Evolutionary conservation across 2,888 invertebrate species (phyloP), one percentile per base, ranked within the genome.

Genomic region (Andrena fulva): DNA sequence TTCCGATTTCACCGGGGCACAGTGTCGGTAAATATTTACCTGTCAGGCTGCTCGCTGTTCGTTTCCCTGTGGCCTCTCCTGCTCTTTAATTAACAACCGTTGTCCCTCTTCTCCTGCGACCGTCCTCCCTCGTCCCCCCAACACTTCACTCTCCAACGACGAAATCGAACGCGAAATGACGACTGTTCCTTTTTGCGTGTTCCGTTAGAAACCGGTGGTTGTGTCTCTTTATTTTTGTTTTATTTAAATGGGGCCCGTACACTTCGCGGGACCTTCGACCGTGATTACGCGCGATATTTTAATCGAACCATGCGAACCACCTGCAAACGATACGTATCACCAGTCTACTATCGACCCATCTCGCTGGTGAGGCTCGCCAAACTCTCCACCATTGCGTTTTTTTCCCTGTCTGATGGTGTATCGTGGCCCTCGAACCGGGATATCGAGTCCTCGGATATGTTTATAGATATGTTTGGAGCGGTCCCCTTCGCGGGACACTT

Each of bases 21-120:
- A 84, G 64, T 52, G 62, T 71, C 72, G 81, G 86, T 85, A 92
- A 92, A 92, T 92, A 92, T 93, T 92, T 93, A 93, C 93, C 92
- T 93, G 91, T 91, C 90, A 87, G 74, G 76, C 50, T n/a, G 54
- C 67, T 80, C 62, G 71, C 63, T 80, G 74, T 48, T 73, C 76
- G 54, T 70, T 77, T 67, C 70, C 54, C 70, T 62, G 69, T n/a
- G 84, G 54, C 20, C 75, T 56, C 74, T 74, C 63, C 79, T 59
- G 68, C 76, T 64, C 90, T 90, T 88, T 86, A 91, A 90, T 91
- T 89, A 91, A 90, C 89, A 87, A 86, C 76, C 87, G 77, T 80
- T 82, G 78, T 75, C 77, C 69, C 59, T 77, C 75, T 71, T 33
- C 67, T 68, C 83, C 52, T 16, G 69, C 74, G 60, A 74, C 80